A percentile compares a stretch with the other conserved stretches of the same genome.
These are phyloP conservation scores for Poeciliopsis infans DNA, from an alignment of 2,797 vertebrate species.

Conservation along the genomic window DNA sequence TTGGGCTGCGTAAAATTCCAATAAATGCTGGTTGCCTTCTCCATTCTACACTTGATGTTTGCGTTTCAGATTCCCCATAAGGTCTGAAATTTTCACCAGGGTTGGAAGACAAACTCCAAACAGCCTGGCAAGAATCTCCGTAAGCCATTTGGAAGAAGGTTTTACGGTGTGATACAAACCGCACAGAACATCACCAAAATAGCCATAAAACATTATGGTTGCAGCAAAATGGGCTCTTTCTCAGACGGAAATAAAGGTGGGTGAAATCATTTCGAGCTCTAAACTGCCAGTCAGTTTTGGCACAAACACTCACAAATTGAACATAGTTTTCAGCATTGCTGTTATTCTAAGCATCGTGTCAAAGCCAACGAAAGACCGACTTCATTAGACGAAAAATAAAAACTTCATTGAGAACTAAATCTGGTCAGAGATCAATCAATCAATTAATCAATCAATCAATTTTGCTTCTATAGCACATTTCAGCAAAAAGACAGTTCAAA, in stretches of 20 bases:
- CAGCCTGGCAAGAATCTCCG: not conserved
- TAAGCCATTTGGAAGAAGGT: not conserved
- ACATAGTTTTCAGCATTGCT: not conserved
- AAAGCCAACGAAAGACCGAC: not conserved
- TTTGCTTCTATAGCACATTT: too few relatives aligned
- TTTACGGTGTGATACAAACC: not conserved
- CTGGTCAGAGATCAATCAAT: too few relatives aligned
- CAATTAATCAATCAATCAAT: too few relatives aligned
- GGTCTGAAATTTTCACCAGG: not conserved
- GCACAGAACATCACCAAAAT: not conserved
- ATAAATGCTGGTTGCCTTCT: not conserved
- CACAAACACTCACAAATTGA: not conserved
- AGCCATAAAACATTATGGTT: not conserved
- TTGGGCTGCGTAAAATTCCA: not conserved
- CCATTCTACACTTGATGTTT: not conserved
- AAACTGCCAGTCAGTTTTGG: not conserved
- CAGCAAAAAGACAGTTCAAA: too few relatives aligned
- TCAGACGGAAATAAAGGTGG: not conserved
- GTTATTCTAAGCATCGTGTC: not conserved
- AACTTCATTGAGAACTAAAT: not conserved
- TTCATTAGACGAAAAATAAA: not conserved
- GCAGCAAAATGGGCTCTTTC: not conserved
- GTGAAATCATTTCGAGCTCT: not conserved
- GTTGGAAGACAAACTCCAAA: not conserved
- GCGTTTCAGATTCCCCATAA: not conserved